Conservation (phyloP, 2,888 invertebrate genomes). For the Gasteruption jaculator region DNA sequence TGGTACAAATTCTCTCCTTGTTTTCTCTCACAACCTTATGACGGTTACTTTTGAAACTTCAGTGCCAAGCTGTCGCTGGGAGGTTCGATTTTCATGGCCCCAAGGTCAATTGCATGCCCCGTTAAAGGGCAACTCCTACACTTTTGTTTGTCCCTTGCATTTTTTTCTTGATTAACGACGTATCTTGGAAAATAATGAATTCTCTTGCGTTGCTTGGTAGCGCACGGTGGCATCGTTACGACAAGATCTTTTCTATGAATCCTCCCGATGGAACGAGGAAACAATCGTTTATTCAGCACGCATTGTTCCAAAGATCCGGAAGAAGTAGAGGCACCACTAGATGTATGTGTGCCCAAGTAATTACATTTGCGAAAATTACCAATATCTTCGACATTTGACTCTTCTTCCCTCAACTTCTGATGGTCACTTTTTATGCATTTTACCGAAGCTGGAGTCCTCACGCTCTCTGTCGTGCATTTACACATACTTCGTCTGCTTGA, state of each 20-base stretch:
- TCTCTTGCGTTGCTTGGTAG: constrained; percentile 32
- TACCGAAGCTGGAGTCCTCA: background rate
- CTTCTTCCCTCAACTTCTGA: constrained; percentile 20
- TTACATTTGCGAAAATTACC: constrained; percentile 56
- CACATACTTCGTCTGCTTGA: constrained; percentile 3
- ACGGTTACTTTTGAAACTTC: constrained; percentile 32
- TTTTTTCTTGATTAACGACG: constrained; percentile 34
- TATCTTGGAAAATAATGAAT: constrained; percentile 42
- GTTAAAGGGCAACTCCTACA: constrained; percentile 34
- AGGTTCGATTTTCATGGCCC: constrained; percentile 29
- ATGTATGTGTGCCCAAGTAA: constrained; percentile 62
- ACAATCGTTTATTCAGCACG: constrained; percentile 57
- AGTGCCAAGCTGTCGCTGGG: constrained; percentile 35
- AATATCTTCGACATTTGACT: no score
- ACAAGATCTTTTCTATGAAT: constrained; percentile 31
- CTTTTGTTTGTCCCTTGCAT: constrained; percentile 22
- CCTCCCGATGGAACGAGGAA: constrained; percentile 54
- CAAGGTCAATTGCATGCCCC: constrained; percentile 40
- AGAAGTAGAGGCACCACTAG: constrained; percentile 32
- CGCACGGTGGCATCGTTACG: constrained; percentile 35
- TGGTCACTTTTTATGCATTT: no score
- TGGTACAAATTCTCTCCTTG: no score
- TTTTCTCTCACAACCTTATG: no score
- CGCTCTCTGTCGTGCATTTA: constrained; percentile 2
- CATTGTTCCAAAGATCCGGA: constrained; percentile 56